Base-by-base conservation (phyloP, 2,113 vertebrate genomes). In the Phainopepla nitens region DNA sequence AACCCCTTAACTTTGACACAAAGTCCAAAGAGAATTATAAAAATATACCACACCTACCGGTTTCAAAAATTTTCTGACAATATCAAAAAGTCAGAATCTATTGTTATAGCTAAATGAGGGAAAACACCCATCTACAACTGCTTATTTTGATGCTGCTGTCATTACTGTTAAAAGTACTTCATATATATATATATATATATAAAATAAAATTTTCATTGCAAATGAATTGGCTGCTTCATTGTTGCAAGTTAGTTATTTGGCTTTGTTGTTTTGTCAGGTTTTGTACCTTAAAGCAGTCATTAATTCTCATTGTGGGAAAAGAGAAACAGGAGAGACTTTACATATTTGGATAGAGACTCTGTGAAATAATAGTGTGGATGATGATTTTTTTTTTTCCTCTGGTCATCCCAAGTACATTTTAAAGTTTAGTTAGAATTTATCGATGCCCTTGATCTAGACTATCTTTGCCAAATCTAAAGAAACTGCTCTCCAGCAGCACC, bases 131-230 rank as follows among this genome's bases (percentile, higher is more conserved):
- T 31, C 3, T 53, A 28, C 16, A 51, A 29, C 41, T 49, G 29
- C 44, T 80, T 47, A 28, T 71, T 82, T 45, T 82, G 29, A 23
- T 78, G 10, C 19, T 71, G 14, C 23, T 62, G 21, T 39, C 2
- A 1, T 75, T 75, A 60, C 27, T 80, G 21, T 36, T 77, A 79
- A 75, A 72, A 53, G 77, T 44, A 17, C 16, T 76, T 60, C 12
- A 51, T 49, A 42, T 0, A 0, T 39, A 33, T 39, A 51, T 49
- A 42, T 0, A 0, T 39, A 33, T 39, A 7, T 50, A 53, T 33
- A 13, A 39, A 61, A 19, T 44, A 15, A 47, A 72, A 4, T 13
- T 22, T 60, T 79, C 9, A 25, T 50, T 45, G 31, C 25, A 33
- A 41, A 44, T 78, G 4, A 66, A 71, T 42, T 62, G 18, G 23